Base-by-base conservation (phyloP, 2,888 invertebrate genomes). In the Neoitamus cyanurus region DNA sequence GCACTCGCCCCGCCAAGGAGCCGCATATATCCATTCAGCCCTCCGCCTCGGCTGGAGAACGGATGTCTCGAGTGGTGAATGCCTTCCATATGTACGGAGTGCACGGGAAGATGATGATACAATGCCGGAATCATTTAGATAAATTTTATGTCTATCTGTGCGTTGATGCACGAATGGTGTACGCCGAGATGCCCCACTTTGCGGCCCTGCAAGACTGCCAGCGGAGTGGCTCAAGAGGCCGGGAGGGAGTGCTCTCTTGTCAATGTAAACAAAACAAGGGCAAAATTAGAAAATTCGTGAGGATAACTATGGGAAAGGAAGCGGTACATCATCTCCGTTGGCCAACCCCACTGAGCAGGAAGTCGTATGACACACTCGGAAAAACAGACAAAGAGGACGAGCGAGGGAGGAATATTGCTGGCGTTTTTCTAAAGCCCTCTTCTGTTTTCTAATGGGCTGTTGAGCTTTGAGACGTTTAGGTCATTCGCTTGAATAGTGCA, bases 41-140 rank as follows among this genome's bases (percentile, higher is more conserved):
- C 31, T 30, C 34, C n/a, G 30, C n/a, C 25, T n/a, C 15, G 70
- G 70, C 77, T 77, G 77, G 77, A 73, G 36, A 77, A 42, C 77
- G 77, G 77, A 77, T 77, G 77, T 77, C 77, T 77, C 25, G 46
- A 77, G 42, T 77, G 36, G 20, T 42, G 77, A 46, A 77, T 77
- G 77, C 30, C 28, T 77, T 77, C 77, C 77, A 46, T 28, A 77
- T 77, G 77, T 46, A 46, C 11, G 42, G 25, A 28, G 42, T 77
- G 28, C 46, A 30, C 77, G 30, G 46, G 42, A 77, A 28, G 36
- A 73, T 20, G 77, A 77, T 77, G 77, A 77, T 77, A 77, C 77
- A 42, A 46, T 77, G 46, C 46, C 77, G 77, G 77, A 77, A 77
- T 77, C 42, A 77, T 77, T 77, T 77, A 42, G 77, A 77, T 77